Evolutionary conservation across 2,113 vertebrate species (phyloP), one percentile per base, ranked within the genome.

Genomic region (Nerophis ophidion): DNA sequence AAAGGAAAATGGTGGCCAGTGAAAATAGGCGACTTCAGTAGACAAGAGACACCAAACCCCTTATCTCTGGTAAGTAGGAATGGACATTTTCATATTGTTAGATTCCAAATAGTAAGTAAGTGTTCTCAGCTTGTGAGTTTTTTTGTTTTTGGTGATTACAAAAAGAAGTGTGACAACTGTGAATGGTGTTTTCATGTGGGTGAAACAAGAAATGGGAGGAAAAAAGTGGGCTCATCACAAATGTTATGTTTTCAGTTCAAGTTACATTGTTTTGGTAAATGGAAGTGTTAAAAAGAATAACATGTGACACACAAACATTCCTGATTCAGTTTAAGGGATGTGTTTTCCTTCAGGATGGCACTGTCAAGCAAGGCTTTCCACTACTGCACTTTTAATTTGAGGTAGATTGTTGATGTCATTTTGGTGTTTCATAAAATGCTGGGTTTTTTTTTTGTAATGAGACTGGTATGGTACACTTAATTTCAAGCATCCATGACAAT

Each of bases 1-100:
- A 33, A 48, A 79, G 55, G 64, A 78, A 87, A 84, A 87, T 81
- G 81, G 80, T 82, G 65, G 81, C 70, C 17, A 55, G 50, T 7
- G 63, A 34, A 72, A 57, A 48, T 57, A 74, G 59, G 69, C 64
- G 16, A 70, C 60, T 57, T n/a, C 62, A 47, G 48, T 68, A 76
- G 51, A 71, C 54, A 61, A 80, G 33, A 19, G 33, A 69, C 17
- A 77, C 34, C 26, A 57, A 61, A 55, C 36, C 16, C 69, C 74
- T 74, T 34, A 72, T 76, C 66, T 63, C 63, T 65, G 83, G 86
- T 88, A 67, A 86, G 26, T 26, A 26, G 26, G 26, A 26, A 26
- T 26, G 3, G 26, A 26, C 26, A 26, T 26, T 26, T 26, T 26
- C 26, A 26, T 26, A 26, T 26, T 4, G 26, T 26, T 26, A 26